Percentiles rank a stretch among this genome's conserved stretches.
phyloP scores from a whole-genome alignment of 2,888 invertebrate genomes.

The Ommatoiulus sabulosus region DNA sequence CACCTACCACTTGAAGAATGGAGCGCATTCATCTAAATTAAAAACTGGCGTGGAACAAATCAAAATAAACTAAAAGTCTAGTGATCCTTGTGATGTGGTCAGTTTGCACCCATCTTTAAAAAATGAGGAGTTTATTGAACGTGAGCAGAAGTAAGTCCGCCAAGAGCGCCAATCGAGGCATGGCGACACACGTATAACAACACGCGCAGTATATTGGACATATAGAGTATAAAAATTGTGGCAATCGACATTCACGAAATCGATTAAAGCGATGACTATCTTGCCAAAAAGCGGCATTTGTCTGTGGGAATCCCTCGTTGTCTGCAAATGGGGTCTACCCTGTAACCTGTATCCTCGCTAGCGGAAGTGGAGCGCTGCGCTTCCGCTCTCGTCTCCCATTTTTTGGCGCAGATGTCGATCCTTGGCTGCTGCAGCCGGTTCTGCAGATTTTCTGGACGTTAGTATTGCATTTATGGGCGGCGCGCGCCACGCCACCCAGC shows the following conservation, averaged over 20 bases:
- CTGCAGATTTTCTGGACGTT: constrained; percentile 6
- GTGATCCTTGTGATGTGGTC: too few species aligned
- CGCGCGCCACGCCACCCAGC: neutral
- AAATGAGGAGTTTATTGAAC: too few species aligned
- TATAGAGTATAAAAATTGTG: neutral
- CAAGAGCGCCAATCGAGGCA: neutral
- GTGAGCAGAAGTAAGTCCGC: too few species aligned
- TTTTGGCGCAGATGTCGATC: constrained; percentile 15
- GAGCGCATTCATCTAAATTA: too few species aligned
- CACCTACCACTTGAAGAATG: too few species aligned
- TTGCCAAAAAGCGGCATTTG: constrained; percentile 4
- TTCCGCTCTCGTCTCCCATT: neutral
- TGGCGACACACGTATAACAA: neutral
- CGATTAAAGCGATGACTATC: constrained; percentile 34
- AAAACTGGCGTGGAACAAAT: too few species aligned
- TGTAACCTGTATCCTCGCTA: neutral
- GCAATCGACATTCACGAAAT: constrained; percentile 4
- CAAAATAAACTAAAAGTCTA: too few species aligned
- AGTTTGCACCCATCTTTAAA: too few species aligned
- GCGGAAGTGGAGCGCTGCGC: constrained; percentile 1
- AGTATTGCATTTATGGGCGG: neutral
- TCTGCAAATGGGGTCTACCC: constrained; percentile 15
- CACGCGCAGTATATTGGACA: neutral
- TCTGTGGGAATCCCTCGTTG: constrained; percentile 27
- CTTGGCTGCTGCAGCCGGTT: constrained; percentile 13